phyloP scores from a whole-genome alignment of 2,113 vertebrate species.

The Salvelinus alpinus region DNA sequence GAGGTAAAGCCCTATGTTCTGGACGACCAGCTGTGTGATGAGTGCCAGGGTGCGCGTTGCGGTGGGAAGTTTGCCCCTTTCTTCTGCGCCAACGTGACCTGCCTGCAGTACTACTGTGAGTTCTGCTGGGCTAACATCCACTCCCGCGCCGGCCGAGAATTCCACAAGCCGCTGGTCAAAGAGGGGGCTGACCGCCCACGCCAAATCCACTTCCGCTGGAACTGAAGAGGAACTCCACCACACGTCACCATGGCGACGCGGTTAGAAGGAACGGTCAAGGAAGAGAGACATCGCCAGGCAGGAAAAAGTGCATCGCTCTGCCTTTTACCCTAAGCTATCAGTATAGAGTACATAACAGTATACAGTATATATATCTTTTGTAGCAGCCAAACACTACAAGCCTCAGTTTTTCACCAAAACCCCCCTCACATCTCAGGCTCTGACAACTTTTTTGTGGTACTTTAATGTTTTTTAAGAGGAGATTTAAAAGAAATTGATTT shows the following conservation, averaged over 20 bases:
- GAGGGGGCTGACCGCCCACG: conserved; percentile 96
- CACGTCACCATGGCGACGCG: conserved; percentile 28
- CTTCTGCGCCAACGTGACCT: conserved; percentile 98
- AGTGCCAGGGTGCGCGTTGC: conserved; percentile 95
- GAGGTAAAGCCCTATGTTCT: conserved; percentile 98
- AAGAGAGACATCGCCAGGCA: conserved; percentile 83
- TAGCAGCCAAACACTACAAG: conserved; percentile 98
- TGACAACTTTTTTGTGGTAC: conserved; percentile 95
- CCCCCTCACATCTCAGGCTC: conserved; percentile 97
- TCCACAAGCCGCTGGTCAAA: conserved; percentile 99
- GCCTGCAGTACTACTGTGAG: conserved; percentile 99
- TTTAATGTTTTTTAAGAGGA: conserved; percentile 89
- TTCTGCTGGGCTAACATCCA: conserved; percentile 99
- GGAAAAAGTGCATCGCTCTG: conserved; percentile 89
- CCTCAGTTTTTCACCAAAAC: conserved; percentile 98
- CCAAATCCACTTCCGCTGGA: conserved; percentile 99
- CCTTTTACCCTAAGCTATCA: conserved; percentile 85
- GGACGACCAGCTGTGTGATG: conserved; percentile 97
- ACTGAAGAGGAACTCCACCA: conserved; percentile 70
- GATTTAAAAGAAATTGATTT: conserved; percentile 86
- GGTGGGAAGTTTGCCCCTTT: conserved; percentile 96
- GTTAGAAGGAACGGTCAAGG: conserved; percentile 62
- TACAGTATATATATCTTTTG: conserved; percentile 83
- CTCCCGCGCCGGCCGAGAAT: conserved; percentile 95
- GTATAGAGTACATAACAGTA: conserved; percentile 82